Evolutionary conservation across 2,797 vertebrate species (phyloP), one percentile per base, ranked within the genome.

Genomic region (Calcarius lapponicus): DNA sequence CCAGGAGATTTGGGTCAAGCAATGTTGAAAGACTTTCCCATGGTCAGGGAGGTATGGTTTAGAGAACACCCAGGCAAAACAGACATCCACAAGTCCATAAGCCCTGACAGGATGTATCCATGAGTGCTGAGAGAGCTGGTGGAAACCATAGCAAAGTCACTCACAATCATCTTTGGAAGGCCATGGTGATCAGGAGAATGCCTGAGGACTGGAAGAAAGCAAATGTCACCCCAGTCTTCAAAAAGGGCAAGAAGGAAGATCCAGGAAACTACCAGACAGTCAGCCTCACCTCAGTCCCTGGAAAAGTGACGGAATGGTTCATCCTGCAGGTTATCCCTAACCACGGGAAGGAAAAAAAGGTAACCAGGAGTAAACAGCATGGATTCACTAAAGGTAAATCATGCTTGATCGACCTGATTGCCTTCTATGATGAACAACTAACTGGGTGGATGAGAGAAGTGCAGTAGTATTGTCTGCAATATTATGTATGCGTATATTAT

Each of bases 281-380:
- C 31, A 75, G 19, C 7, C 42, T 43, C 32, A 69, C 22, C 56
- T 61, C 21, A 54, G 3, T 32, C 26, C 13, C 22, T 69, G 32
- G 28, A 62, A 54, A 50, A 7, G 10, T 28, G 14, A 60, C 34
- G 22, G 13, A 56, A 17, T 0, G 0, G 11, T 24, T 75, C 5
- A 4, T 50, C 36, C 24, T 50, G 6, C 36, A 50, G 10, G 7
- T 32, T 12, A n/a, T 38, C 11, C 8, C 32, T 62, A 43, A 28
- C 6, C 19, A 29, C 20, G 20, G 20, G 42, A 61, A 56, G 5
- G 18, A 36, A 67, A 56, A n/a, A 32, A 22, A 28, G 17, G 11
- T 29, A 24, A 70, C 42, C 42, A 62, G 17, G 31, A 69, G 19
- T 29, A 2, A 1, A 48, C 6, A 62, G 11, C 16, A 28, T 32